Evolutionary conservation across 30 jellyfish, hydroid and myxozoan genomes (phyloP).

Genomic region (Clytia hemisphaerica): DNA sequence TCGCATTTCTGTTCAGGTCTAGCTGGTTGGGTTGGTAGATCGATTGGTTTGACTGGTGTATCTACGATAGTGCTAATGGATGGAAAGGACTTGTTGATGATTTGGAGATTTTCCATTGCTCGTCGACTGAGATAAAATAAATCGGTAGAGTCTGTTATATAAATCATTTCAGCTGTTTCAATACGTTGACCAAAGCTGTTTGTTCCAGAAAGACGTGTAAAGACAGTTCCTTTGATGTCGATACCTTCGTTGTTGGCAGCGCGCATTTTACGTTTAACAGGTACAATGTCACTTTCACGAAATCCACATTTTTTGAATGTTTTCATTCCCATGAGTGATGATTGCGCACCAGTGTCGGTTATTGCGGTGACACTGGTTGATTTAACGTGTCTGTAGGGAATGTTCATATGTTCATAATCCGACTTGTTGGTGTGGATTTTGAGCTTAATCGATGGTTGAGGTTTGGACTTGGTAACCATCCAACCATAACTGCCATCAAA

Average conservation of each 20-base stretch:
- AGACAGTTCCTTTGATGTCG: slow-evolving; percentile 14
- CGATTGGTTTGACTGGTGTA: too few relatives aligned
- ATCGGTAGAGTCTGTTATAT: slow-evolving; percentile 7
- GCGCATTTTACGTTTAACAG: slow-evolving; percentile 5
- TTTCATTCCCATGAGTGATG: slow-evolving; percentile 12
- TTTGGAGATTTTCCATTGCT: slow-evolving; percentile 13
- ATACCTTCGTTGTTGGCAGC: slow-evolving; percentile 14
- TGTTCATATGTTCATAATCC: neutral
- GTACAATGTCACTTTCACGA: slow-evolving; percentile 2
- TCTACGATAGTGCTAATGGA: neutral
- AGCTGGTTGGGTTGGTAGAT: neutral
- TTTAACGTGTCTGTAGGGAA: neutral
- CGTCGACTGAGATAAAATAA: slow-evolving; percentile 17
- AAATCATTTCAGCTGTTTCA: slow-evolving; percentile 6
- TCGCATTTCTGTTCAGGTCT: slow-evolving; percentile 1
- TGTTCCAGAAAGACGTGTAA: slow-evolving; percentile 1
- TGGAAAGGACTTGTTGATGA: neutral
- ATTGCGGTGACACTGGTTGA: neutral
- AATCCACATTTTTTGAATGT: neutral
- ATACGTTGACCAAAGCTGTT: slow-evolving; percentile 1
- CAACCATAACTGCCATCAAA: slow-evolving; percentile 13
- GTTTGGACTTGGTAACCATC: neutral
- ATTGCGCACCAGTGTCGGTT: slow-evolving; percentile 19
- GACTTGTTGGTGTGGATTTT: slow-evolving; percentile 1
- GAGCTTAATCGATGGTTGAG: slow-evolving; percentile 1